These are phyloP conservation scores for Apamea crenata DNA, from an alignment of 2,888 invertebrate species.

Conservation along the genomic window DNA sequence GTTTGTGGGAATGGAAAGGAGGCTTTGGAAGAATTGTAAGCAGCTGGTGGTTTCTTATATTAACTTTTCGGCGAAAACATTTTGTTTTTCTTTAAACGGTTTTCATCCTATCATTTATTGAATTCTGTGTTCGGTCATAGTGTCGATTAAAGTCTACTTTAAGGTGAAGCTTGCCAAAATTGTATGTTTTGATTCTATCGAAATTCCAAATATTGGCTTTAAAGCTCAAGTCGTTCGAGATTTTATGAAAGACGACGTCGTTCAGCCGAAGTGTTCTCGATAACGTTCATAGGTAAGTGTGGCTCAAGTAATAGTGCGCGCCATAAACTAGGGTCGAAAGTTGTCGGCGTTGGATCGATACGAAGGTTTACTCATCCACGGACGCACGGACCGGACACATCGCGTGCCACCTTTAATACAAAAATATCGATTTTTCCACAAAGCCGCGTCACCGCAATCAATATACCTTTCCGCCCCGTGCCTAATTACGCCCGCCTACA, in stretches of 20 bases:
- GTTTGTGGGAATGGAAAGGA: not conserved
- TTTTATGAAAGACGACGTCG: constrained; percentile 73
- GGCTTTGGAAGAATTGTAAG: constrained; percentile 4
- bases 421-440: constrained; percentile 90
- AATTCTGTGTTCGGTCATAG: constrained; percentile 1
- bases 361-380: constrained; percentile 84
- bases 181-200: constrained; percentile 34
- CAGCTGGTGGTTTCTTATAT: not conserved
- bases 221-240: constrained; percentile 63
- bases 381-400: constrained; percentile 87
- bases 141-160: constrained; percentile 9
- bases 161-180: constrained; percentile 27
- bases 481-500: constrained; percentile 90
- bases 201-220: constrained; percentile 50
- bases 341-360: constrained; percentile 84
- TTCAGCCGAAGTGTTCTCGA: constrained; percentile 74
- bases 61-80: not conserved
- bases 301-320: constrained; percentile 81
- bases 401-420: constrained; percentile 89
- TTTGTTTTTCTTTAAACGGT: not conserved
- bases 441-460: constrained; percentile 90
- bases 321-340: constrained; percentile 87
- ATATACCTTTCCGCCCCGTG: constrained; percentile 90
- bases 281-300: constrained; percentile 75
- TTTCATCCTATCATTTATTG: not conserved